These are phyloP conservation scores for Melanostoma scalare DNA, from an alignment of 2,888 invertebrate genomes.

Conservation along the genomic window DNA sequence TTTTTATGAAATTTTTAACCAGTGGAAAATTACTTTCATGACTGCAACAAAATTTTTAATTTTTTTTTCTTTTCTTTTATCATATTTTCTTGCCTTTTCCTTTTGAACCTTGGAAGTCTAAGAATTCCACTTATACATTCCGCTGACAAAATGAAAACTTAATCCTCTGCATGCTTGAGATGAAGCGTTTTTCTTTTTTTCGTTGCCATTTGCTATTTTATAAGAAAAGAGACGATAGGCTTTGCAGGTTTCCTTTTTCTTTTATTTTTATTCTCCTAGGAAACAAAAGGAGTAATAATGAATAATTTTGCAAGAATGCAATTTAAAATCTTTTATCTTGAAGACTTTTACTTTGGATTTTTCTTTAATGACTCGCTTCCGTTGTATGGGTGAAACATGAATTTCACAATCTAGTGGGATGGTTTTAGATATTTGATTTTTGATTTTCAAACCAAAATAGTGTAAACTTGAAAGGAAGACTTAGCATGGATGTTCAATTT, in stretches of 20 bases:
- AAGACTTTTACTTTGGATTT: slow-evolving; percentile 46
- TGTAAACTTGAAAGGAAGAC: no score
- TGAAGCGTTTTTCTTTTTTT: slow-evolving; percentile 36
- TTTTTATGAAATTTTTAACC: slow-evolving; percentile 65
- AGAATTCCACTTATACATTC: slow-evolving; percentile 19
- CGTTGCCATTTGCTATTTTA: slow-evolving; percentile 25
- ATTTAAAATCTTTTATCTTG: slow-evolving; percentile 66
- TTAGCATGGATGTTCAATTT: no score
- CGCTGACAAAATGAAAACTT: slow-evolving; percentile 40
- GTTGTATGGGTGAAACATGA: background rate
- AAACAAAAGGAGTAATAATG: slow-evolving; percentile 48
- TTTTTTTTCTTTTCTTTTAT: background rate
- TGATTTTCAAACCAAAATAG: no score
- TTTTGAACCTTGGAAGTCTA: slow-evolving; percentile 29
- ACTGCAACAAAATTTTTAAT: slow-evolving; percentile 25
- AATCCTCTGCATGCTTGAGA: slow-evolving; percentile 59
- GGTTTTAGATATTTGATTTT: background rate
- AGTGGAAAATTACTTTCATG: slow-evolving; percentile 60
- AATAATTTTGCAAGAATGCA: slow-evolving; percentile 70
- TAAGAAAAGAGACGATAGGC: slow-evolving; percentile 17
- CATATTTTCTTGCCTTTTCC: slow-evolving; percentile 7
- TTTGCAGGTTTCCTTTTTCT: slow-evolving; percentile 13
- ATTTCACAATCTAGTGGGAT: background rate
- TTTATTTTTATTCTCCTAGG: background rate
- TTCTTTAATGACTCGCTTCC: slow-evolving; percentile 37